Conservation (phyloP, 1,140 invertebrate species). For the Drosophila nigrodunni region DNA sequence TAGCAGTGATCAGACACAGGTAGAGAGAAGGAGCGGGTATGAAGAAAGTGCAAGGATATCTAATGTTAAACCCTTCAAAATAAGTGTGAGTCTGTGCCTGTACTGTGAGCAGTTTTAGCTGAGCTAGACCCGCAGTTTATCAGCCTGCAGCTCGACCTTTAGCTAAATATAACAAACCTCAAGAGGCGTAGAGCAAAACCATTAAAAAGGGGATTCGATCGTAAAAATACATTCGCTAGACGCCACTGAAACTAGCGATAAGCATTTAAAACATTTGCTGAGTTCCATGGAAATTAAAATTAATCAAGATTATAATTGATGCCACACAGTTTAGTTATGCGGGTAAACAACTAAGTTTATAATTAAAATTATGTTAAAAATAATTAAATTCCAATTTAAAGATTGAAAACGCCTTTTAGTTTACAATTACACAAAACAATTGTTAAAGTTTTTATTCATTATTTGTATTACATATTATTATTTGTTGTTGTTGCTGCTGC, state of each 20-base stretch:
- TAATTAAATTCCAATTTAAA: background rate
- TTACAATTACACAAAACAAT: slow-evolving; percentile 84
- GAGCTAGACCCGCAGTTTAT: slow-evolving; percentile 17
- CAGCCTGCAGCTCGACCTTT: slow-evolving; percentile 2
- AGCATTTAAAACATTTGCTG: background rate
- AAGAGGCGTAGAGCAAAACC: background rate
- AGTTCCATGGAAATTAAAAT: background rate
- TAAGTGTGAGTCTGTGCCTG: background rate
- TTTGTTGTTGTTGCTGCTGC: slow-evolving; percentile 65
- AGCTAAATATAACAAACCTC: background rate
- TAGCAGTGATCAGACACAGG: background rate
- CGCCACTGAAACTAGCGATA: slow-evolving; percentile 11
- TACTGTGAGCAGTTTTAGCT: slow-evolving; percentile 3
- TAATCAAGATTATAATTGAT: background rate
- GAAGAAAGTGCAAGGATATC: background rate
- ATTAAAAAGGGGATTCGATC: background rate
- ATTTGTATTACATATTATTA: slow-evolving; percentile 79
- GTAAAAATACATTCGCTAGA: background rate
- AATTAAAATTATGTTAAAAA: background rate
- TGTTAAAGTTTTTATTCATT: slow-evolving; percentile 84
- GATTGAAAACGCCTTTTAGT: slow-evolving; percentile 28
- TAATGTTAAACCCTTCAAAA: background rate
- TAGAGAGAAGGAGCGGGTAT: background rate
- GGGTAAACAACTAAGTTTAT: background rate
- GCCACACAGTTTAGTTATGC: background rate